Base-by-base conservation (phyloP, 64 coral and sea anemone species). In the Montipora sp. region DNA sequence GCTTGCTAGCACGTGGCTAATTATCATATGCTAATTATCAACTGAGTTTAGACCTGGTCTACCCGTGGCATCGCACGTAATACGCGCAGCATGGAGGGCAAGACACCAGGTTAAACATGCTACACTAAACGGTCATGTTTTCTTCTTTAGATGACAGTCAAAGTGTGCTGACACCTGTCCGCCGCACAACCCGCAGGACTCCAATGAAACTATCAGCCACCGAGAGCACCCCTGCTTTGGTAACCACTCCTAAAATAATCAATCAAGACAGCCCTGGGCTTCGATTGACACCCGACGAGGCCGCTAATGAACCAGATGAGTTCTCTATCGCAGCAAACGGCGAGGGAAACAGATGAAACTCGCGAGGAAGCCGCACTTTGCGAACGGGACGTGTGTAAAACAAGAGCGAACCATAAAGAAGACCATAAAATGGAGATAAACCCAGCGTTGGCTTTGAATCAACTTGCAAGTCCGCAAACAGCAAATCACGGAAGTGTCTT, bases 161-260 rank as follows among this genome's bases (percentile, higher is more conserved):
- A 46, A 47, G 65, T 0, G 72, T 89, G 53, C 75, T 98, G 48
- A 98, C 95, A 10, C 95, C 95, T 36, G 95, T 98, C 8, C 92
- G 95, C n/a, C 92, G 92, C 0, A 94, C 92, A 21, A 44, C 81
- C 8, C 78, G 92, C 8, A 83, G 94, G 72, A 79, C 92, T 12
- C 84, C 84, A 8, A 51, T 63, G 48, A 71, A 55, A 51, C 65
- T 77, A 22, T 88, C 85, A 1, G 14, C 63, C 0, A 27, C 27
- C 20, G 43, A 75, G 12, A 92, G 43, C 83, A 94, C 84, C 9
- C 95, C 95, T 11, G 86, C 79, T 51, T 43, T 93, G 9, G 81
- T 93, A 8, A 75, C 91, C 47, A 93, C 91, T 8, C 91, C 91
- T 9, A 93, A 80, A 74, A 53, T 59, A 8, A 67, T 53, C 74